Evolutionary conservation across 2,888 invertebrate genomes (phyloP).

Genomic region (Argynnis bischoffii): DNA sequence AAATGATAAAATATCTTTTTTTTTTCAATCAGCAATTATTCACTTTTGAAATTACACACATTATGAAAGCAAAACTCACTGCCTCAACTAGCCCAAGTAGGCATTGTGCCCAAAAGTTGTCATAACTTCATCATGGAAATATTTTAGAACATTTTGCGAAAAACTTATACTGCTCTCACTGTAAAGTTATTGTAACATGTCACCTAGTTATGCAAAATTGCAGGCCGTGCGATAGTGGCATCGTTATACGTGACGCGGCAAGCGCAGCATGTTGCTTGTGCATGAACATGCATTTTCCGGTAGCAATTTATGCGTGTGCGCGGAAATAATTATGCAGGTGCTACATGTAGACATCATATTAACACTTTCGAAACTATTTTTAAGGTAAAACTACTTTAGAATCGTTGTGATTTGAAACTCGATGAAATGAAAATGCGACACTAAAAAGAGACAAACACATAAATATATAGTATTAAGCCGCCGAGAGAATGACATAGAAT

Average conservation of each 20-base stretch:
- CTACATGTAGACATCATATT: neutral
- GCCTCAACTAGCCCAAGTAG: too few relatives aligned
- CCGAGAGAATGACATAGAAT: too few relatives aligned
- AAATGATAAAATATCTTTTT: too few relatives aligned
- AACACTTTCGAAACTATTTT: neutral
- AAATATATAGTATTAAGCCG: too few relatives aligned
- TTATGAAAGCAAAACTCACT: too few relatives aligned
- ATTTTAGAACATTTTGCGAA: slow-evolving; percentile 4
- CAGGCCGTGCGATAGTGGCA: slow-evolving; percentile 13
- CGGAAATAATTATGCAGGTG: slow-evolving; percentile 7
- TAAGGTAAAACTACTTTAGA: too few relatives aligned
- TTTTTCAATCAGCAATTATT: too few relatives aligned
- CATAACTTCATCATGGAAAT: neutral
- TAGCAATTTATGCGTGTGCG: slow-evolving; percentile 13
- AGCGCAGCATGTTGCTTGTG: slow-evolving; percentile 23
- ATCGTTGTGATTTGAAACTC: too few relatives aligned
- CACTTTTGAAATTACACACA: too few relatives aligned
- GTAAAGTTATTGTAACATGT: slow-evolving; percentile 17
- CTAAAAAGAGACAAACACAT: too few relatives aligned
- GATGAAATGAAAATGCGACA: too few relatives aligned
- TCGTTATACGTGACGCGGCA: slow-evolving; percentile 31
- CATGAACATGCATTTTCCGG: slow-evolving; percentile 23
- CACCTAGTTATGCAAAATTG: slow-evolving; percentile 23
- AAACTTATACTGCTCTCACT: neutral
- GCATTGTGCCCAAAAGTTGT: too few relatives aligned